A percentile compares a stretch with the other conserved stretches of the same genome.
phyloP scores from a whole-genome alignment of 2,888 invertebrate genomes.

The Escarpia spicata region DNA sequence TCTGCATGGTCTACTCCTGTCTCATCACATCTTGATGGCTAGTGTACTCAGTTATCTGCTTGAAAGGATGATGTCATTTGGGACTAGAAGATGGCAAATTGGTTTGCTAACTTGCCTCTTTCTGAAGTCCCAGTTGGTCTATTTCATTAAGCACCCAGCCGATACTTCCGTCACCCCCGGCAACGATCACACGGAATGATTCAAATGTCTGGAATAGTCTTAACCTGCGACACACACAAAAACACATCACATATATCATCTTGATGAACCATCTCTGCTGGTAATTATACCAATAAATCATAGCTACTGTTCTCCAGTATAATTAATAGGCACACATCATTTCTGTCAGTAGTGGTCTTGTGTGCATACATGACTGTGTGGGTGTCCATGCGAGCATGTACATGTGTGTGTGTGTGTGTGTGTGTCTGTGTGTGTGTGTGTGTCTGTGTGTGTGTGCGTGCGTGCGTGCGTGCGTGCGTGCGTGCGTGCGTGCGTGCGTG shows the following conservation, averaged over 20 bases:
- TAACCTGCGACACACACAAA: conserved; percentile 69
- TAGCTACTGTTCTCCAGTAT: neutral
- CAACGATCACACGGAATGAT: conserved; percentile 93
- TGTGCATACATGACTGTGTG: neutral
- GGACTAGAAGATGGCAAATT: neutral
- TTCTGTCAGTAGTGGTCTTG: neutral
- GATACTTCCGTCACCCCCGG: conserved; percentile 97
- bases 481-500: too few species aligned
- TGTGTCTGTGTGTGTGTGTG: neutral
- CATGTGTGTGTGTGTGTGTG: neutral
- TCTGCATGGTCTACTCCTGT: neutral
- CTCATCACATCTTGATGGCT: neutral
- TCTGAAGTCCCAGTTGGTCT: conserved; percentile 87
- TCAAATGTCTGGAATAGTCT: conserved; percentile 93
- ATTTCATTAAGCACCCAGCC: conserved; percentile 98
- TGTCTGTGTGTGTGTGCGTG: too few species aligned
- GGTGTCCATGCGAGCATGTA: neutral
- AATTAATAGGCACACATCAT: neutral
- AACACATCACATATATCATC: neutral
- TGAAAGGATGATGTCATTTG: neutral
- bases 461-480: too few species aligned
- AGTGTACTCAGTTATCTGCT: neutral
- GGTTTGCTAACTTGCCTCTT: conserved; percentile 71
- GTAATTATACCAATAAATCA: neutral
- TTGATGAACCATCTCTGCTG: neutral